Evolutionary conservation across 2,888 invertebrate species (phyloP).

Genomic region (Pristionchus exspectatus): DNA sequence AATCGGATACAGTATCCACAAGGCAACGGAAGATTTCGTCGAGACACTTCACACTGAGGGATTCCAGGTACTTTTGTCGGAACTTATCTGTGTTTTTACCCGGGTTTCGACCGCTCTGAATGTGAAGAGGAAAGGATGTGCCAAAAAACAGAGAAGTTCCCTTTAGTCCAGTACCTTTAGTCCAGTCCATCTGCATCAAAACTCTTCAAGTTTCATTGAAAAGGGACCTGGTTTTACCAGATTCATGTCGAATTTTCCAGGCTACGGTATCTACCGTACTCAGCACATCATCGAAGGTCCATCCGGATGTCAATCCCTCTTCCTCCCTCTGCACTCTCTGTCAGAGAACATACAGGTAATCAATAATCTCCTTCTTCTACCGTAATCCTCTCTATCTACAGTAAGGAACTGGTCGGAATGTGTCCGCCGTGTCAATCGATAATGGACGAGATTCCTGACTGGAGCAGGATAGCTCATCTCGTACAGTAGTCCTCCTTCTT

Average conservation of each 20-base stretch:
- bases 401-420: slow-evolving; percentile 39
- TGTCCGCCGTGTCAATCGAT: slow-evolving; percentile 44
- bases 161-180: too few relatives aligned
- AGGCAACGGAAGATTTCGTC: slow-evolving; percentile 44
- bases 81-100: too few relatives aligned
- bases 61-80: slow-evolving; percentile 52
- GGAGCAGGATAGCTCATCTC: slow-evolving; percentile 21
- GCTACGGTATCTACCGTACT: slow-evolving; percentile 53
- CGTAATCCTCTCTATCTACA: background rate
- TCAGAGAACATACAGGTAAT: slow-evolving; percentile 35
- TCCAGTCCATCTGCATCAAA: too few relatives aligned
- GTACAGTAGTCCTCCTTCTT: slow-evolving; percentile 3
- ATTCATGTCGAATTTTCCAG: background rate
- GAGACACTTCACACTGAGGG: slow-evolving; percentile 51
- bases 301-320: background rate
- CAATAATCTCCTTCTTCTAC: slow-evolving; percentile 26
- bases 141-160: too few relatives aligned
- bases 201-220: too few relatives aligned
- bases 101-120: too few relatives aligned
- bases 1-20: slow-evolving; percentile 45
- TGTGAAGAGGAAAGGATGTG: too few relatives aligned
- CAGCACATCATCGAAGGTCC: slow-evolving; percentile 33
- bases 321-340: slow-evolving; percentile 14
- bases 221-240: too few relatives aligned
- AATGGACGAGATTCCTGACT: slow-evolving; percentile 37